phyloP scores from a whole-genome alignment of 2,113 vertebrate genomes.

The Tympanuchus pallidicinctus region DNA sequence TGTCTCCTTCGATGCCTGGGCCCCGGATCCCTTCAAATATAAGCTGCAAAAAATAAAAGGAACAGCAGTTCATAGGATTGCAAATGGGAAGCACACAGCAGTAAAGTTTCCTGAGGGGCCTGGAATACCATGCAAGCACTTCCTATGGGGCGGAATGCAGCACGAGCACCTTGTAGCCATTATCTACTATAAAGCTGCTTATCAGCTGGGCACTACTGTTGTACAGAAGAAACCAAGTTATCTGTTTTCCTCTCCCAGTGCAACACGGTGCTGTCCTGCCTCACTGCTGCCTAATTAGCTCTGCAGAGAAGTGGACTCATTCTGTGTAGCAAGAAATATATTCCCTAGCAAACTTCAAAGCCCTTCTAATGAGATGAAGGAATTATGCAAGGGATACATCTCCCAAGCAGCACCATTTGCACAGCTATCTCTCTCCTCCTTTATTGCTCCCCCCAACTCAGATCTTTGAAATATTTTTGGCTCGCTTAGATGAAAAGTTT shows the following conservation, averaged over 20 bases:
- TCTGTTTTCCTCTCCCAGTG: neutral
- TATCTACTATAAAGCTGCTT: rapidly evolving
- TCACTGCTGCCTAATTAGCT: neutral
- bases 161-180: neutral
- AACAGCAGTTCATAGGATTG: neutral
- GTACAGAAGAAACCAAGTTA: neutral
- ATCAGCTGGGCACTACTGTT: neutral
- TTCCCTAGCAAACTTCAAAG: conserved; percentile 1
- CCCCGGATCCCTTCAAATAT: conserved; percentile 95
- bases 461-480: conserved; percentile 19
- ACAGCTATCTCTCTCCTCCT: neutral
- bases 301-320: neutral
- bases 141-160: rapidly evolving
- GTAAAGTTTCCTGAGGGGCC: rapidly evolving
- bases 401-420: neutral
- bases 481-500: neutral
- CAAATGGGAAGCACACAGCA: rapidly evolving
- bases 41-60: conserved; percentile 77
- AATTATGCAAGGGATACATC: neutral
- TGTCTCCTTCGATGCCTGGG: conserved; percentile 96
- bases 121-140: neutral
- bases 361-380: neutral
- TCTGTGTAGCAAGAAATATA: neutral
- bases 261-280: neutral
- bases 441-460: rapidly evolving